Evolutionary conservation across 2,113 vertebrate species (phyloP).

Genomic region (Mobula hypostoma): DNA sequence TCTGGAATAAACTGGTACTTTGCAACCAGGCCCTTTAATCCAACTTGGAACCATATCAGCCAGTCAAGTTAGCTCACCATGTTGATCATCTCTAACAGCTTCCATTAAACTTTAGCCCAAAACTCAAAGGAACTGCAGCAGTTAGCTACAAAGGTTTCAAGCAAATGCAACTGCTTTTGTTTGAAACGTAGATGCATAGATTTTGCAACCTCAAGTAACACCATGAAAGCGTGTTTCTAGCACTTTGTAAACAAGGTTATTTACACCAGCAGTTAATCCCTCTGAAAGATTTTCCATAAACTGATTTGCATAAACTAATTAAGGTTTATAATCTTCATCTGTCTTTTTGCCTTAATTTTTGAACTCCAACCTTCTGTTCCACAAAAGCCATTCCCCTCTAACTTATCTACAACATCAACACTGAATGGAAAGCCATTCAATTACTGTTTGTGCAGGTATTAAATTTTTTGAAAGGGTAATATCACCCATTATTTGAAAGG

Average conservation of each 20-base stretch:
- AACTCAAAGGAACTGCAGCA: not conserved
- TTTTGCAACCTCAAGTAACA: too few species aligned
- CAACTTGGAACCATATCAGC: not conserved
- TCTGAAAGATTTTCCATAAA: not conserved
- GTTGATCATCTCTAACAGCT: not conserved
- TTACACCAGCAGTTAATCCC: not conserved
- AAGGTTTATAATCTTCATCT: not conserved
- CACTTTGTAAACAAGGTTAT: not conserved
- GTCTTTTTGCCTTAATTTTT: too few species aligned
- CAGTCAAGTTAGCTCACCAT: not conserved
- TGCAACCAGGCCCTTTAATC: not conserved
- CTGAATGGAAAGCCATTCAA: not conserved
- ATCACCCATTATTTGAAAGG: not conserved
- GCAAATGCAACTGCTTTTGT: not conserved
- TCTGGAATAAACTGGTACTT: not conserved
- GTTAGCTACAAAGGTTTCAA: not conserved
- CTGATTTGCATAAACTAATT: not conserved
- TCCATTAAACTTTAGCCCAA: not conserved
- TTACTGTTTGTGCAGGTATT: not conserved
- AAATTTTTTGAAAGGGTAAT: not conserved
- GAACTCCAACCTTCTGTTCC: not conserved
- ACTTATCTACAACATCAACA: not conserved
- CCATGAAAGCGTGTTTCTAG: not conserved
- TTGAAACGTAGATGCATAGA: not conserved
- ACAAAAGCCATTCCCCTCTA: not conserved